Conservation (phyloP, 2,888 invertebrate species). For the Noctua janthina region DNA sequence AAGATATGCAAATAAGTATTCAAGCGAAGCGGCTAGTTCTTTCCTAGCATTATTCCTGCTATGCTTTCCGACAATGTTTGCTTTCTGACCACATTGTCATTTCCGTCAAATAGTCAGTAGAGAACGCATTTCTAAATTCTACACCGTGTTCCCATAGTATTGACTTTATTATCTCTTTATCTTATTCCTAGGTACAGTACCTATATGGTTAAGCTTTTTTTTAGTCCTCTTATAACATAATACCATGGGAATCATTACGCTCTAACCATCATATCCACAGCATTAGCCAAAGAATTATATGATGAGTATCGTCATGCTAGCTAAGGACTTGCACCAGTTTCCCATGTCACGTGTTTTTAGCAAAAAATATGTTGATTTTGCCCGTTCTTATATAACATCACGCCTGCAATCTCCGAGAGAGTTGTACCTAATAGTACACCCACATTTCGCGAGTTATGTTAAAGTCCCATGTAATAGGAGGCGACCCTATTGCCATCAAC, state of each 20-base stretch:
- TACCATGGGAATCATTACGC: background rate
- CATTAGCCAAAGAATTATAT: background rate
- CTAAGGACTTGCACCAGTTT: background rate
- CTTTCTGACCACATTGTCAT: background rate
- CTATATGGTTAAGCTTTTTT: background rate
- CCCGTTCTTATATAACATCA: background rate
- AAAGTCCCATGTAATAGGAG: too few species aligned
- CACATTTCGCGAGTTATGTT: too few species aligned
- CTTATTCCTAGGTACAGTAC: background rate
- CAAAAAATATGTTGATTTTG: background rate
- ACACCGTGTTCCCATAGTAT: background rate
- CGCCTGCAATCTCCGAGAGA: too few species aligned
- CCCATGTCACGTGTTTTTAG: background rate
- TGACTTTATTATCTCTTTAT: background rate
- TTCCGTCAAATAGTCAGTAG: background rate
- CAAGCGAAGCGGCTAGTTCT: slow-evolving; percentile 21
- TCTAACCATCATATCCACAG: background rate
- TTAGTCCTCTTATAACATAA: too few species aligned
- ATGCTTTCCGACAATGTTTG: slow-evolving; percentile 17
- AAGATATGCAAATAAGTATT: slow-evolving; percentile 38
- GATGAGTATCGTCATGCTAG: background rate
- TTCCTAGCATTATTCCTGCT: slow-evolving; percentile 24
- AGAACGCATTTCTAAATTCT: background rate
- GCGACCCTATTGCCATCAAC: too few species aligned
- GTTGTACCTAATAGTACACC: too few species aligned